A percentile compares a stretch with the other conserved stretches of the same genome.
phyloP scores from a whole-genome alignment of 1,140 invertebrate species.

The Subanguina moxae region DNA sequence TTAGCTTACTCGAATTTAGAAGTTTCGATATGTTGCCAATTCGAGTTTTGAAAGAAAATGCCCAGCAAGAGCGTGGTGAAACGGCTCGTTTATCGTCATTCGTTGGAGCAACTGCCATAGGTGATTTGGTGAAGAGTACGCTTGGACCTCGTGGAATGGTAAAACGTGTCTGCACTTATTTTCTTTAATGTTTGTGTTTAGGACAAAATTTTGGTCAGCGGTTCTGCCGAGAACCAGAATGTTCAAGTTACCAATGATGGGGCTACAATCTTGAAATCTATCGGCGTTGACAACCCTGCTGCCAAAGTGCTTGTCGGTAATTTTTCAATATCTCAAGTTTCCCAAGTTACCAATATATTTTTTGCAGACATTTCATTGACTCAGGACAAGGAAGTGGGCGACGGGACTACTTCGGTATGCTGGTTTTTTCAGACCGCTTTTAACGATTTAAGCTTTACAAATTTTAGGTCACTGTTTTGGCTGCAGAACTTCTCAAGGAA shows the following conservation, averaged over 20 bases:
- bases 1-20: too few species aligned
- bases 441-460: too few species aligned
- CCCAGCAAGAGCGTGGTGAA: conserved; percentile 95
- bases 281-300: conserved; percentile 97
- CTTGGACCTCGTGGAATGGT: conserved; percentile 97
- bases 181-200: conserved; percentile 41
- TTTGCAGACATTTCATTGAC: conserved; percentile 91
- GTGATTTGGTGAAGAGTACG: conserved; percentile 94
- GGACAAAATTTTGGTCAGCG: conserved; percentile 92
- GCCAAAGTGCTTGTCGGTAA: conserved; percentile 87
- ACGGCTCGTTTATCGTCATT: conserved; percentile 78
- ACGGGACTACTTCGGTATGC: conserved; percentile 92
- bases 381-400: conserved; percentile 98
- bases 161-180: conserved; percentile 13
- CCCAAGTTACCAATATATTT: conserved; percentile 24
- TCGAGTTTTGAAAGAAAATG: conserved; percentile 80
- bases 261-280: conserved; percentile 90
- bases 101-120: conserved; percentile 94
- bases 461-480: conserved; percentile 72
- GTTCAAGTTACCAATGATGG: conserved; percentile 98
- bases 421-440: too few species aligned
- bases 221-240: conserved; percentile 74
- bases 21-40: conserved; percentile 29
- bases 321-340: conserved; percentile 15
- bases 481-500: conserved; percentile 87